A percentile compares a stretch with the other conserved stretches of the same genome.
Evolutionary conservation across 2,888 invertebrate species (phyloP).

Genomic region (Eledone cirrhosa): DNA sequence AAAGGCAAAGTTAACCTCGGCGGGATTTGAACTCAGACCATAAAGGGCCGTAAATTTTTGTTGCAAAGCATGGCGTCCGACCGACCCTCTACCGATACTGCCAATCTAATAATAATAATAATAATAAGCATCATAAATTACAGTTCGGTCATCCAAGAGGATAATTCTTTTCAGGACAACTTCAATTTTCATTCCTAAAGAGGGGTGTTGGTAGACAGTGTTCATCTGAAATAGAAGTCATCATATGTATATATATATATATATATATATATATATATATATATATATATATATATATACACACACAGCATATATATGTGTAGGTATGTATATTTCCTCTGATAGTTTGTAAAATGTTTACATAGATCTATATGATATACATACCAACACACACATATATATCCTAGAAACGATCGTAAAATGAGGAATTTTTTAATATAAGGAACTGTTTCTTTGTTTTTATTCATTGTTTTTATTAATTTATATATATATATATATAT

Average conservation of each 20-base stretch:
- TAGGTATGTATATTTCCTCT: background rate
- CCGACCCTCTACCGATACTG: no score
- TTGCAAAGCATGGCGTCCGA: no score
- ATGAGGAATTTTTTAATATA: no score
- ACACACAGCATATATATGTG: background rate
- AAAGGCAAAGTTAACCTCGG: no score
- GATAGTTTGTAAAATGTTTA: no score
- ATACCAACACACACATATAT: no score
- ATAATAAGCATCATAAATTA: slow-evolving; percentile 36
- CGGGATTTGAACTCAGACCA: no score
- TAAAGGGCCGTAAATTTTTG: no score
- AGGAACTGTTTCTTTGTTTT: no score
- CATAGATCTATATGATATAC: no score
- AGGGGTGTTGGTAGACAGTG: slow-evolving; percentile 81
- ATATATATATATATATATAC: background rate
- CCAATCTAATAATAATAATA: no score
- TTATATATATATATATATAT: background rate
- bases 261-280: background rate
- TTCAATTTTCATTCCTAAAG: slow-evolving; percentile 77
- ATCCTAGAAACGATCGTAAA: no score
- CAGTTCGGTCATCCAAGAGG: slow-evolving; percentile 64
- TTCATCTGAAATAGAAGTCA: slow-evolving; percentile 73
- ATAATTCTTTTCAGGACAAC: slow-evolving; percentile 77
- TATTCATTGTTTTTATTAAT: background rate
- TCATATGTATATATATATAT: background rate